phyloP scores from a whole-genome alignment of 1,140 invertebrate species.

The Lepidurus arcticus region DNA sequence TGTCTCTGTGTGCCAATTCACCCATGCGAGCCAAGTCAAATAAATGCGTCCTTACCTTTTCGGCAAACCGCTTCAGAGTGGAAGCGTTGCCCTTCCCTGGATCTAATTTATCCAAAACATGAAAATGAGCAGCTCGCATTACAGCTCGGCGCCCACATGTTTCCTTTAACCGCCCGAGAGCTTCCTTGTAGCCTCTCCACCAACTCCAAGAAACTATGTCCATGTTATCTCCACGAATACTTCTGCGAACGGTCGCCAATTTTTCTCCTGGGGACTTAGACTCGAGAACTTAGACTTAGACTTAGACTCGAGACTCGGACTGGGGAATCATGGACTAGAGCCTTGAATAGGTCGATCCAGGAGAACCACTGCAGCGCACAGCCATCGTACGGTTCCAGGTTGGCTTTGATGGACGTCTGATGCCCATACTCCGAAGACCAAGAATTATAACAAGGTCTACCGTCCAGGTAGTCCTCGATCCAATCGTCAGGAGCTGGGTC shows the following conservation, averaged over 20 bases:
- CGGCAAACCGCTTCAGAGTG: slow-evolving; percentile 5
- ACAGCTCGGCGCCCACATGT: background rate
- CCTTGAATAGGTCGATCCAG: no score
- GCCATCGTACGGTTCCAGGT: no score
- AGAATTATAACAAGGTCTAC: background rate
- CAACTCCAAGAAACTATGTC: slow-evolving; percentile 22
- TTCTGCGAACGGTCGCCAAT: background rate
- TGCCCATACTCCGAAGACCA: no score
- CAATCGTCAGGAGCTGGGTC: slow-evolving; percentile 1
- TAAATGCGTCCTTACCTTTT: background rate
- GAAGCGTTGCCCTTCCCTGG: background rate
- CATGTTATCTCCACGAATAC: background rate
- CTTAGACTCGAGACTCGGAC: no score
- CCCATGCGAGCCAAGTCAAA: slow-evolving; percentile 15
- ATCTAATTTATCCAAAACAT: slow-evolving; percentile 17
- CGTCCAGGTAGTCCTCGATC: slow-evolving; percentile 24
- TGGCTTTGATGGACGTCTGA: no score
- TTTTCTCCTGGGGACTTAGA: background rate
- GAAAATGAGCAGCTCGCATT: slow-evolving; percentile 8
- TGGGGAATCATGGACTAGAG: no score
- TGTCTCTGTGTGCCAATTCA: background rate
- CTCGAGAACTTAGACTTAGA: no score
- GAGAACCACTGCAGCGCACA: no score
- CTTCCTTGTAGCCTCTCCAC: background rate
- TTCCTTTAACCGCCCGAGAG: background rate